Evolutionary conservation across 2,113 vertebrate genomes (phyloP).

Genomic region (Brachirus orientalis): DNA sequence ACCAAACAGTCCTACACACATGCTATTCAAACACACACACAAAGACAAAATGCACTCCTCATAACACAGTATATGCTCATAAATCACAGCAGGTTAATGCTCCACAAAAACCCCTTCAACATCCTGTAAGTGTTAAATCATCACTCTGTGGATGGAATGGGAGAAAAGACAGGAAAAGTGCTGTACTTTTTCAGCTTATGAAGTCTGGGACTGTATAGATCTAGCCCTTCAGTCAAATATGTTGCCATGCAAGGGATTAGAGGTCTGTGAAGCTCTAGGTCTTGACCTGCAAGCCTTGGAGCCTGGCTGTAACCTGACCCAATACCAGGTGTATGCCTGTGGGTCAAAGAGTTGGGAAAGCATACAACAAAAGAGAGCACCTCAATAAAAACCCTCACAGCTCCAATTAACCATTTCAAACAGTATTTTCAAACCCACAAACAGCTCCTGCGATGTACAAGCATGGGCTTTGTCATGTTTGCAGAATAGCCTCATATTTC

Average conservation of each 20-base stretch:
- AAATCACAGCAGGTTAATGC: conserved; percentile 79
- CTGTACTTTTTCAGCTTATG: conserved; percentile 66
- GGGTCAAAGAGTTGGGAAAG: conserved; percentile 88
- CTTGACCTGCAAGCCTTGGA: conserved; percentile 88
- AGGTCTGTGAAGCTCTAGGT: conserved; percentile 85
- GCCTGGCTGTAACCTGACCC: conserved; percentile 92
- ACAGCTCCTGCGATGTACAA: conserved; percentile 36
- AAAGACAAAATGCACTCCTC: conserved; percentile 75
- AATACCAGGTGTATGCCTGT: conserved; percentile 95
- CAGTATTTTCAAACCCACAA: conserved; percentile 61
- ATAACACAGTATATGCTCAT: conserved; percentile 76
- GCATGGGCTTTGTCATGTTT: conserved; percentile 28
- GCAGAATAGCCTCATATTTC: conserved; percentile 58
- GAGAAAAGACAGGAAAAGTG: conserved; percentile 50
- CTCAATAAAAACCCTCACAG: conserved; percentile 81
- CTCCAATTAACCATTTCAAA: conserved; percentile 80
- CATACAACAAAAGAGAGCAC: conserved; percentile 77
- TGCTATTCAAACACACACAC: conserved; percentile 26
- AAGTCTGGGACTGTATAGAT: conserved; percentile 59
- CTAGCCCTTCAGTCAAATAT: conserved; percentile 78
- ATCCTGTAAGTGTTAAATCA: conserved; percentile 82
- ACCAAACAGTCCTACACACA: conserved; percentile 12
- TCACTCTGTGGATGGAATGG: conserved; percentile 63
- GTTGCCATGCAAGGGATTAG: conserved; percentile 83
- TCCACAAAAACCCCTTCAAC: conserved; percentile 73